Evolutionary conservation across 2,888 invertebrate species (phyloP).

Genomic region (Pardosa pseudoannulata): DNA sequence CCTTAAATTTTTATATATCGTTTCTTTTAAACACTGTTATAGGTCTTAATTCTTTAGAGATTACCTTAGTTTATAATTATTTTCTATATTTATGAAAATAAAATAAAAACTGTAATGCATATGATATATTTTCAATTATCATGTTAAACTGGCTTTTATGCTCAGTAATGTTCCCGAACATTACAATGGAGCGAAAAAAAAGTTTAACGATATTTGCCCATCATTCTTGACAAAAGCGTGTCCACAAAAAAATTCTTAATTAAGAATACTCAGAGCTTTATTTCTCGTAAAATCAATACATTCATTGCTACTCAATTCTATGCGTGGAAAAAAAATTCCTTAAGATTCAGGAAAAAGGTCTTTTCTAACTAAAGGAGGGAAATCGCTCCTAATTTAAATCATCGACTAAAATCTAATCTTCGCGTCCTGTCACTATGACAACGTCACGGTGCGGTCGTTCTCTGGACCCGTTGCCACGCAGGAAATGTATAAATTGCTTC

Average conservation of each 20-base stretch:
- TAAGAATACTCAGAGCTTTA: not conserved
- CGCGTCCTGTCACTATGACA: constrained; percentile 15
- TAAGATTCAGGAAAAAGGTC: not conserved
- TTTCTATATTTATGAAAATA: no score
- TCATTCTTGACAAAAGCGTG: not conserved
- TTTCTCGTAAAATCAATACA: not conserved
- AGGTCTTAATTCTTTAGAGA: no score
- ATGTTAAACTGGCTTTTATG: no score
- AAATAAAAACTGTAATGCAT: no score
- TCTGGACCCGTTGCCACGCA: constrained; percentile 16
- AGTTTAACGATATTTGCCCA: constrained; percentile 9
- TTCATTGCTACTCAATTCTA: not conserved
- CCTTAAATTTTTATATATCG: no score
- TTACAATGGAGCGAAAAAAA: no score
- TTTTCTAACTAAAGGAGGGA: constrained; percentile 1
- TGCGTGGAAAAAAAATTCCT: not conserved
- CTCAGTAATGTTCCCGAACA: no score
- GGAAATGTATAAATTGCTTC: constrained; percentile 15
- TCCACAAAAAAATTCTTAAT: not conserved
- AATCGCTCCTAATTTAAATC: constrained; percentile 16
- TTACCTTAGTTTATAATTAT: no score
- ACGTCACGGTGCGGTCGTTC: constrained; percentile 19
- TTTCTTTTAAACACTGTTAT: no score
- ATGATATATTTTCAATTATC: no score
- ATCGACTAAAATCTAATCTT: constrained; percentile 19